Conservation (phyloP, 92 coral and sea anemone species). For the Phymanthus crucifer region DNA sequence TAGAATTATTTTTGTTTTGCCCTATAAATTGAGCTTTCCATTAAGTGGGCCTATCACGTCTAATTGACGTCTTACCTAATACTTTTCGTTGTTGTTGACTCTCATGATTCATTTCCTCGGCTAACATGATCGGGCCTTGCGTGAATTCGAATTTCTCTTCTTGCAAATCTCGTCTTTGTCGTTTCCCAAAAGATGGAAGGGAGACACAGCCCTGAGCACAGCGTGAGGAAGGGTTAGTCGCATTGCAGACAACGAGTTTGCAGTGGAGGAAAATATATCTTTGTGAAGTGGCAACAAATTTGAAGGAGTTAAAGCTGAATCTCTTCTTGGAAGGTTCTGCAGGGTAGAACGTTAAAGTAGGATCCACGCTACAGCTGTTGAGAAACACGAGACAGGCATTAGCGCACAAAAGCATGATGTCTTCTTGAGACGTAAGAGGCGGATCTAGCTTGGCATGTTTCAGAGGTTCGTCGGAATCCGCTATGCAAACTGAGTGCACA, state of each 20-base stretch:
- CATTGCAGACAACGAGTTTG: slow-evolving; percentile 76
- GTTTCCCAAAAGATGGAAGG: slow-evolving; percentile 22
- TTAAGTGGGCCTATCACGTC: no score
- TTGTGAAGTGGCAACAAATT: slow-evolving; percentile 57
- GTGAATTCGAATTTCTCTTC: slow-evolving; percentile 50
- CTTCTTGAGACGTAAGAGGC: no score
- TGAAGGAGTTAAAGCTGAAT: slow-evolving; percentile 74
- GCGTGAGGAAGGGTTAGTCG: slow-evolving; percentile 63
- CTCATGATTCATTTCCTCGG: not conserved
- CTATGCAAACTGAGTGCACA: no score
- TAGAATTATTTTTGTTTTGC: no score
- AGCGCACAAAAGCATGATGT: no score
- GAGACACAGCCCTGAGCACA: slow-evolving; percentile 58
- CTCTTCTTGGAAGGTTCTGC: slow-evolving; percentile 43
- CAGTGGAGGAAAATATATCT: slow-evolving; percentile 73
- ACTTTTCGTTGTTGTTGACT: not conserved
- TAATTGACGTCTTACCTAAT: slow-evolving; percentile 4
- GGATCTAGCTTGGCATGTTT: no score
- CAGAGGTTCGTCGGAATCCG: no score
- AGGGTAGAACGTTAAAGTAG: slow-evolving; percentile 45
- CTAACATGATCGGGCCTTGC: slow-evolving; percentile 68
- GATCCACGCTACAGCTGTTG: slow-evolving; percentile 60
- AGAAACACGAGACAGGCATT: not conserved
- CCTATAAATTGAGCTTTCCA: no score
- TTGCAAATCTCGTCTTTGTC: slow-evolving; percentile 36